These are phyloP conservation scores for Amphiprion ocellaris DNA, from an alignment of 2,113 vertebrate genomes.

Conservation along the genomic window DNA sequence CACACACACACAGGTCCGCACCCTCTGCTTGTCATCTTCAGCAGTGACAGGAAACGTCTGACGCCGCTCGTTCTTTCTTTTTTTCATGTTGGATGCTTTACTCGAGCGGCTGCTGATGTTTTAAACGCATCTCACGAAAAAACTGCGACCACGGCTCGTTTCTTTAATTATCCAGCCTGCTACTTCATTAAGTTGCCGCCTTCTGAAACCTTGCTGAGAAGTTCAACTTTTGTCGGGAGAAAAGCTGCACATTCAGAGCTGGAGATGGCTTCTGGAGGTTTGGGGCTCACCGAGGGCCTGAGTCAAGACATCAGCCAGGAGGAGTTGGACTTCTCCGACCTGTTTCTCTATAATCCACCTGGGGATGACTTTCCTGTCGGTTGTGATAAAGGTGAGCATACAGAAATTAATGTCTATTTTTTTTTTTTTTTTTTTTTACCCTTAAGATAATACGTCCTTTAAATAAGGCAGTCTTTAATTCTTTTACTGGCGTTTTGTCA, in stretches of 20 bases:
- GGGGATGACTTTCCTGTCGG: constrained; percentile 80
- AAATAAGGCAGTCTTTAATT: too few species aligned
- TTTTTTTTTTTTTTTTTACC: too few species aligned
- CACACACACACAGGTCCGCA: neutral
- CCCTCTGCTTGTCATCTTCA: constrained; percentile 42
- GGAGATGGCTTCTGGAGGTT: constrained; percentile 84
- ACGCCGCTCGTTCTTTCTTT: constrained; percentile 4
- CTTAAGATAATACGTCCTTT: too few species aligned
- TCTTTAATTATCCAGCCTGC: neutral
- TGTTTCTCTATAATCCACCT: constrained; percentile 87
- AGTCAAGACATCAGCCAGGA: constrained; percentile 83
- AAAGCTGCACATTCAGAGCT: neutral
- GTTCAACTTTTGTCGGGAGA: neutral
- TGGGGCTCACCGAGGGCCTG: constrained; percentile 66
- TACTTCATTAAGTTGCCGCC: neutral
- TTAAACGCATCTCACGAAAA: neutral
- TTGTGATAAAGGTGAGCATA: constrained; percentile 83
- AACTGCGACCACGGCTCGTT: neutral
- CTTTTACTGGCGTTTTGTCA: too few species aligned
- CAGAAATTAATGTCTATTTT: neutral
- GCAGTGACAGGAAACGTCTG: constrained; percentile 67
- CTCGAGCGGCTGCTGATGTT: constrained; percentile 35
- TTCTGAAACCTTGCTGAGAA: neutral
- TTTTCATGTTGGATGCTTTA: constrained; percentile 7
- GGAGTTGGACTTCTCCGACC: constrained; percentile 91